Evolutionary conservation across 2,888 invertebrate species (phyloP).

Genomic region (Lasioglossum zephyrum): DNA sequence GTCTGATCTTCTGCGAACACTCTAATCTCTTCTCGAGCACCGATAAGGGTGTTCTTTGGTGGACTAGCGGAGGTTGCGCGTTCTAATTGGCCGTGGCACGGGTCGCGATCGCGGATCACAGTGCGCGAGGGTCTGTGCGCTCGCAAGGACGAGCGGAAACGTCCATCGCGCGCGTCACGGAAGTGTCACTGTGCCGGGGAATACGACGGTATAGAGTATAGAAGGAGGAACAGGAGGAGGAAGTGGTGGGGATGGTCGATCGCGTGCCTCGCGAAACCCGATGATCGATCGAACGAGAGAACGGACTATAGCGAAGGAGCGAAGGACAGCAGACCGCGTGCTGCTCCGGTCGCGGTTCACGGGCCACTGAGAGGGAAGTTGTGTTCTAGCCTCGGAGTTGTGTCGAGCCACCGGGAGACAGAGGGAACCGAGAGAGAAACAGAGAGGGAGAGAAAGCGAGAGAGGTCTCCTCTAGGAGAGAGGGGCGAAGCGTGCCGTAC

Average conservation of each 20-base stretch:
- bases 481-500: constrained; percentile 45
- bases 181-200: constrained; percentile 31
- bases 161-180: constrained; percentile 40
- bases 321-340: constrained; percentile 39
- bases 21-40: not conserved
- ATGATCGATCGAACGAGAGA: constrained; percentile 52
- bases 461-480: not conserved
- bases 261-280: constrained; percentile 35
- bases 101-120: not conserved
- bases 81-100: constrained; percentile 21
- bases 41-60: not conserved
- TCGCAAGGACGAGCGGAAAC: constrained; percentile 39
- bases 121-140: not conserved
- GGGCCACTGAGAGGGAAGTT: constrained; percentile 71
- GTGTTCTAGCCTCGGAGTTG: constrained; percentile 63
- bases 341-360: constrained; percentile 75
- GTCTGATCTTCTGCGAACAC: too few relatives aligned
- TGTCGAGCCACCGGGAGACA: constrained; percentile 35
- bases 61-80: not conserved
- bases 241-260: not conserved
- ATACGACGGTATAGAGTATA: not conserved
- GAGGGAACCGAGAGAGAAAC: constrained; percentile 25
- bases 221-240: not conserved
- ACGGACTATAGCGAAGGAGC: not conserved
- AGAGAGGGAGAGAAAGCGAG: constrained; percentile 33